A percentile compares a stretch with the other conserved stretches of the same genome.
These are phyloP conservation scores for Melanogrammus aeglefinus DNA, from an alignment of 2,797 vertebrate species.

Conservation along the genomic window DNA sequence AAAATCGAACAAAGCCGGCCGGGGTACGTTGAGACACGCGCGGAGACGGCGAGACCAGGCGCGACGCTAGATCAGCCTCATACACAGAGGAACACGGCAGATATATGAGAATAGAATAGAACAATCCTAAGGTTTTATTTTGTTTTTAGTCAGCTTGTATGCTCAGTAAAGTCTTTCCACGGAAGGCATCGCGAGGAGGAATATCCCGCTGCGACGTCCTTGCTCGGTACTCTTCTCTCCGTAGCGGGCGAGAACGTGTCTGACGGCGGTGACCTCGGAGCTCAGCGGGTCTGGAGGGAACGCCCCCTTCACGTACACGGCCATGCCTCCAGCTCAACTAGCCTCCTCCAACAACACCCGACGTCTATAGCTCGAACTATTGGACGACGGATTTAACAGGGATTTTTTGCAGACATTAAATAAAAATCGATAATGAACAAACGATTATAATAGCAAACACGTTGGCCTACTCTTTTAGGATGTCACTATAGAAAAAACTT, in stretches of 20 bases:
- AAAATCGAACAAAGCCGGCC: constrained; percentile 56
- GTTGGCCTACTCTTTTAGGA: no score
- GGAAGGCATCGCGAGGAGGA: not conserved
- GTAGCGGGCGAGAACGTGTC: not conserved
- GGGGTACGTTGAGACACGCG: not conserved
- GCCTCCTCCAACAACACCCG: not conserved
- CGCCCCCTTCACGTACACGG: not conserved
- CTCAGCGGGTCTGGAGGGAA: constrained; percentile 3
- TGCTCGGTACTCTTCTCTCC: not conserved
- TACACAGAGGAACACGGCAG: not conserved
- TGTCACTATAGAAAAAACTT: no score
- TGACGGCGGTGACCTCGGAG: not conserved
- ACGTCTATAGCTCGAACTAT: no score
- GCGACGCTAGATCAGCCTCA: constrained; percentile 11
- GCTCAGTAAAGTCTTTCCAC: not conserved
- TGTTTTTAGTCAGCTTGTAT: not conserved
- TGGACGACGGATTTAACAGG: no score
- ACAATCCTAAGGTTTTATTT: not conserved
- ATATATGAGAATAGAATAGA: not conserved
- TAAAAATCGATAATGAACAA: not conserved
- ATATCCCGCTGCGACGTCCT: not conserved
- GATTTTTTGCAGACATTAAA: not conserved
- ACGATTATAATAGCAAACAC: no score
- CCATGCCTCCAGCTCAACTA: not conserved
- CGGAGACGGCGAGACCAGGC: not conserved